Evolutionary conservation across 2,797 vertebrate species (phyloP), one percentile per base, ranked within the genome.

Genomic region (Loris lydekkerianus): DNA sequence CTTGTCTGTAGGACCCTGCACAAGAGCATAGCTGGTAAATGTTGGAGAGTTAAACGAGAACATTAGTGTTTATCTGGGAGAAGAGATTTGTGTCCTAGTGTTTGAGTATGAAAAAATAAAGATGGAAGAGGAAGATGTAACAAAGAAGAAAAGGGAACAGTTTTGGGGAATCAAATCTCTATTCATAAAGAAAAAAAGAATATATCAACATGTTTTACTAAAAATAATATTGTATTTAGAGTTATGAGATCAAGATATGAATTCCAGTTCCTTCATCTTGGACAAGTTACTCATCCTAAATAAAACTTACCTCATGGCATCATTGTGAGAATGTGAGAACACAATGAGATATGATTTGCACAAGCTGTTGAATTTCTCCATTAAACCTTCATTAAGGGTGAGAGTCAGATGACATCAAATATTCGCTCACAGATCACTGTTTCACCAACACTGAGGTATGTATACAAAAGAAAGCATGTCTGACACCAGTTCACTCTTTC

Each of bases 381-480:
- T 85, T 85, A 92, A 84, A 86, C 93, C 49, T 92, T 92, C 89
- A 97, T 65, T 89, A 93, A 67, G 60, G 37, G 7, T 84, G 37
- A 97, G 53, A 77, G 10, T 92, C 61, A 80, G 82, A 86, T 83
- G 65, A 65, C 65, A 78, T 81, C 27, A 95, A 84, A 86, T 87
- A 63, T 93, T 84, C 2, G 1, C 78, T 85, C 61, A 82, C 72
- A 94, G 90, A 91, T 89, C 89, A 78, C 72, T 63, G 40, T 95
- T 89, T 76, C 49, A 78, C 92, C 97, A 97, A 91, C 58, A 53
- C 29, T 75, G 78, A 95, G 80, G 65, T 17, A 31, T 61, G 7
- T 96, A 69, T 95, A 87, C 76, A 95, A 73, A 95, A 94, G 49
- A 75, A 67, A 96, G 43, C 2, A 69, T 34, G 34, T 94, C 89